Conservation (phyloP, 2,797 vertebrate genomes). For the Takifugu rubripes region DNA sequence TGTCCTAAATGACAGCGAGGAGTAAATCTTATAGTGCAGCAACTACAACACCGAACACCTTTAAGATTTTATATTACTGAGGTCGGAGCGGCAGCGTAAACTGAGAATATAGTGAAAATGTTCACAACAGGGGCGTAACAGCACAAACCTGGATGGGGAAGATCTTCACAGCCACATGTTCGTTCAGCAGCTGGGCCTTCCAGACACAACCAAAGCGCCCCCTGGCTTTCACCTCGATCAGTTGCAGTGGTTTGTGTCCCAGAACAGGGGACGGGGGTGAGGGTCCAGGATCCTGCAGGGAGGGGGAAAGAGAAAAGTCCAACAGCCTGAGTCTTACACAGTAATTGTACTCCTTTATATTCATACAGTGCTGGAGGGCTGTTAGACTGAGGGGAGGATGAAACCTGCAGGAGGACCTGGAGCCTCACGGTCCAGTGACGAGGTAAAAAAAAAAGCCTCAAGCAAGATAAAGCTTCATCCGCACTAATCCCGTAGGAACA, state of each 20-base stretch:
- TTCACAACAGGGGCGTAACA: not conserved
- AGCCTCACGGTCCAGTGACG: not conserved
- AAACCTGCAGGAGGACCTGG: not conserved
- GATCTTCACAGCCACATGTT: conserved; percentile 95
- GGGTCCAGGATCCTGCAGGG: conserved; percentile 87
- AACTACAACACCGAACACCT: not conserved
- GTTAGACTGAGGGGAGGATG: conserved; percentile 33
- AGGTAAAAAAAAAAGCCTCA: conserved; percentile 2
- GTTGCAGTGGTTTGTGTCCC: conserved; percentile 92
- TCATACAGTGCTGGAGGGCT: conserved; percentile 20
- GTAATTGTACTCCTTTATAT: too few relatives aligned
- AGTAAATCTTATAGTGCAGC: not conserved
- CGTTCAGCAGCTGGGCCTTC: conserved; percentile 94
- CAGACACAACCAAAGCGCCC: conserved; percentile 96
- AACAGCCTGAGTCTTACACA: not conserved
- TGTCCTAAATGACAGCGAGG: conserved; percentile 77
- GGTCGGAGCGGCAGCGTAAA: too few relatives aligned
- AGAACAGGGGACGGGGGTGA: conserved; percentile 87
- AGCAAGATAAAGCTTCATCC: conserved; percentile 28
- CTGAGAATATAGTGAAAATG: not conserved
- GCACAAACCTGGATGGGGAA: conserved; percentile 92
- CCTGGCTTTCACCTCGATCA: conserved; percentile 93
- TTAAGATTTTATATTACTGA: not conserved
- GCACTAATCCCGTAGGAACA: conserved; percentile 42
- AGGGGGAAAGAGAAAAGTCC: not conserved